Conservation (phyloP, 2,113 vertebrate genomes). For the Serinus canaria region DNA sequence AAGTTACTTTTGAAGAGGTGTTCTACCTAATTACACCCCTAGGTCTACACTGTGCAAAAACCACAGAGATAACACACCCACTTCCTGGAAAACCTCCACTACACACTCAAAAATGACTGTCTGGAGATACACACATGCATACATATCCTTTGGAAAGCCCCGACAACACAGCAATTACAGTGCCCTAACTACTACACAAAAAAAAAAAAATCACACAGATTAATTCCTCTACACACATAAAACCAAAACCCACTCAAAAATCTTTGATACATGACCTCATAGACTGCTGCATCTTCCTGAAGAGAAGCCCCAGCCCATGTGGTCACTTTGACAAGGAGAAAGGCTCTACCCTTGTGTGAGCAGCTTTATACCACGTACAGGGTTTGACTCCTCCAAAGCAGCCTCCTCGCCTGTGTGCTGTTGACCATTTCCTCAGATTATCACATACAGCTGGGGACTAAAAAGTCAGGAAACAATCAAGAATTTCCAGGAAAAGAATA, state of each 20-base stretch:
- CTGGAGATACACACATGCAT: neutral
- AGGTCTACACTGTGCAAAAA: neutral
- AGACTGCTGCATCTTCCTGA: neutral
- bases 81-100: neutral
- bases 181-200: neutral
- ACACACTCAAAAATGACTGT: neutral
- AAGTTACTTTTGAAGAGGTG: neutral
- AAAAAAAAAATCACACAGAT: neutral
- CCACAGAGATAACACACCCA: neutral
- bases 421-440: neutral
- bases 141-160: neutral
- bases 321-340: neutral
- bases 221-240: neutral
- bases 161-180: neutral
- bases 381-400: neutral
- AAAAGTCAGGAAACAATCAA: neutral
- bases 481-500: neutral
- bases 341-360: rapidly evolving
- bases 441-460: neutral
- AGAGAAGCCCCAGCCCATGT: neutral
- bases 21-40: neutral
- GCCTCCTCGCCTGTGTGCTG: neutral
- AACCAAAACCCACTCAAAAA: neutral
- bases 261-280: neutral
- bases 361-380: rapidly evolving